phyloP scores from a whole-genome alignment of 2,113 vertebrate genomes.

The Sarotherodon lohbergeri region DNA sequence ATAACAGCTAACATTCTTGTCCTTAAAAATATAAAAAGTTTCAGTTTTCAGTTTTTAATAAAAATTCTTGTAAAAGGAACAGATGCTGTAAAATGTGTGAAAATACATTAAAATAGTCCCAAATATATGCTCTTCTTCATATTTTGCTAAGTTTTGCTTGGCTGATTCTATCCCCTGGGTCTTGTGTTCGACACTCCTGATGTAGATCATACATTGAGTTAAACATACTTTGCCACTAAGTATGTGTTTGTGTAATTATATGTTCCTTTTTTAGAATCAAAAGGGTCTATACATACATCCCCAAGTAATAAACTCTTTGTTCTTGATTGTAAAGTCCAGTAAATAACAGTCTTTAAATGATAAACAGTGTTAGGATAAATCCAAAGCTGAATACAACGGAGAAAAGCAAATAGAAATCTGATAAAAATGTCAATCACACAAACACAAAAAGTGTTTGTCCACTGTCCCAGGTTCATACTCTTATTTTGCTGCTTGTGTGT shows the following conservation, averaged over 20 bases:
- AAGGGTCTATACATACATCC: neutral
- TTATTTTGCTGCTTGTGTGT: neutral
- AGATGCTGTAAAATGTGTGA: neutral
- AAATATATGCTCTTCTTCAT: neutral
- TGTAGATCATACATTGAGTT: neutral
- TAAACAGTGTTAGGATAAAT: neutral
- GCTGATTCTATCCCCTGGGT: neutral
- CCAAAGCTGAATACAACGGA: neutral
- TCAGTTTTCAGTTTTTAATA: neutral
- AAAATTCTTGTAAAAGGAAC: neutral
- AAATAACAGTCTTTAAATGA: neutral
- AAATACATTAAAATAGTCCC: neutral
- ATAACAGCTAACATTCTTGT: neutral
- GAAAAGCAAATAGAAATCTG: neutral
- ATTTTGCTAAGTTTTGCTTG: neutral
- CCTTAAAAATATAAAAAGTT: neutral
- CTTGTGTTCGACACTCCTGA: neutral
- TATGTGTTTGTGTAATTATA: neutral
- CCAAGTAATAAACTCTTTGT: neutral
- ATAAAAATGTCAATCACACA: neutral
- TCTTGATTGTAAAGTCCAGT: neutral
- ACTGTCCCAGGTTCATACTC: fast-evolving
- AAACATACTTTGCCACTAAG: neutral
- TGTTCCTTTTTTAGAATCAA: neutral
- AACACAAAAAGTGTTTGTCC: neutral